These are phyloP conservation scores for Lates japonicus DNA, from an alignment of 2,797 vertebrate genomes.

Conservation along the genomic window DNA sequence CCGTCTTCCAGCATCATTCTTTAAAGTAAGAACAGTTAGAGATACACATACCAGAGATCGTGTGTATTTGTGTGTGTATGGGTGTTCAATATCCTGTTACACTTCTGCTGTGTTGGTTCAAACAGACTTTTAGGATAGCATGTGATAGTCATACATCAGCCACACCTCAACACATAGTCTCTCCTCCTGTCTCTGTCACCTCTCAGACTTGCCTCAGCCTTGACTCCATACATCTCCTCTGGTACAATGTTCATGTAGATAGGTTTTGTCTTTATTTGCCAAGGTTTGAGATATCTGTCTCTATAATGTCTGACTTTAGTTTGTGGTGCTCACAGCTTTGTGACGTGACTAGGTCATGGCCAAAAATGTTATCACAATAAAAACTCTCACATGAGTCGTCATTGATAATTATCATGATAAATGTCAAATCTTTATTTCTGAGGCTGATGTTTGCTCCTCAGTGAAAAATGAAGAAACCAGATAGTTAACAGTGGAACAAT, in stretches of 20 bases:
- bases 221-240: no score
- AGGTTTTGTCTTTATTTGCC: neutral
- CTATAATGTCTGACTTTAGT: neutral
- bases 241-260: neutral
- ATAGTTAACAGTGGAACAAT: no score
- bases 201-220: neutral
- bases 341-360: no score
- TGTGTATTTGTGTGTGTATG: neutral
- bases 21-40: slow-evolving; percentile 30
- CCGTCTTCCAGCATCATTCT: slow-evolving; percentile 38
- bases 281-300: neutral
- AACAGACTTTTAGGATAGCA: neutral
- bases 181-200: neutral
- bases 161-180: neutral
- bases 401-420: no score
- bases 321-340: neutral
- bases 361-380: no score
- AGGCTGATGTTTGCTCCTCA: no score
- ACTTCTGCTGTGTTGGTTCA: slow-evolving; percentile 2
- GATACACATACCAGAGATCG: slow-evolving; percentile 16
- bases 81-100: slow-evolving; percentile 40
- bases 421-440: no score
- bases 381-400: no score
- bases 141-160: neutral
- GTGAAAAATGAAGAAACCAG: no score